phyloP scores from a whole-genome alignment of 2,888 invertebrate species.

The Pollenia angustigena region DNA sequence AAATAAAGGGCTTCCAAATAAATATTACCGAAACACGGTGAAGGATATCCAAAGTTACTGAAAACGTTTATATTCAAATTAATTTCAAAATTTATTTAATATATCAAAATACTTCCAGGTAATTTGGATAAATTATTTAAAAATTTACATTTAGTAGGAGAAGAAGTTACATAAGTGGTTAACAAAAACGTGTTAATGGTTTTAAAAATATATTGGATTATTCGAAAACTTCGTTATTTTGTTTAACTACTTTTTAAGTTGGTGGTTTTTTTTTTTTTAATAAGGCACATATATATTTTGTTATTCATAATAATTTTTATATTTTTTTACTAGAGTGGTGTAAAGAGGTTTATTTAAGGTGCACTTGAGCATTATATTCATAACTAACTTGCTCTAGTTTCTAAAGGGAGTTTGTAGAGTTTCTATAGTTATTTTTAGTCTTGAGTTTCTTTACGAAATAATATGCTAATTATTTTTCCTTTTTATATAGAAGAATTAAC shows the following conservation, averaged over 20 bases:
- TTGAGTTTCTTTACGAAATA: slow-evolving; percentile 10
- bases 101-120: slow-evolving; percentile 20
- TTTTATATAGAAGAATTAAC: background rate
- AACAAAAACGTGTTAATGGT: background rate
- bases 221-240: background rate
- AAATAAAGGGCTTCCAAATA: no score
- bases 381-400: slow-evolving; percentile 50
- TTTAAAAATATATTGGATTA: slow-evolving; percentile 12
- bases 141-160: background rate
- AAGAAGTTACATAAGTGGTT: background rate
- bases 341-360: slow-evolving; percentile 41
- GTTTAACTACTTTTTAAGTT: slow-evolving; percentile 24
- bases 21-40: background rate
- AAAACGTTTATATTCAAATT: background rate
- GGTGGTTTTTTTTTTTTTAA: slow-evolving; percentile 45
- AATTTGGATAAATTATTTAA: slow-evolving; percentile 9
- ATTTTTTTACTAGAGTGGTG: slow-evolving; percentile 18
- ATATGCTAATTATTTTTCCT: slow-evolving; percentile 45
- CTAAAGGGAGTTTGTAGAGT: slow-evolving; percentile 6
- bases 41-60: background rate
- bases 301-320: slow-evolving; percentile 4
- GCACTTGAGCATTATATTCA: slow-evolving; percentile 46
- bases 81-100: slow-evolving; percentile 8
- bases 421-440: slow-evolving; percentile 34
- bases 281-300: slow-evolving; percentile 74